A percentile compares a stretch with the other conserved stretches of the same genome.
phyloP scores from a whole-genome alignment of 2,797 vertebrate genomes.

The Trachurus trachurus region DNA sequence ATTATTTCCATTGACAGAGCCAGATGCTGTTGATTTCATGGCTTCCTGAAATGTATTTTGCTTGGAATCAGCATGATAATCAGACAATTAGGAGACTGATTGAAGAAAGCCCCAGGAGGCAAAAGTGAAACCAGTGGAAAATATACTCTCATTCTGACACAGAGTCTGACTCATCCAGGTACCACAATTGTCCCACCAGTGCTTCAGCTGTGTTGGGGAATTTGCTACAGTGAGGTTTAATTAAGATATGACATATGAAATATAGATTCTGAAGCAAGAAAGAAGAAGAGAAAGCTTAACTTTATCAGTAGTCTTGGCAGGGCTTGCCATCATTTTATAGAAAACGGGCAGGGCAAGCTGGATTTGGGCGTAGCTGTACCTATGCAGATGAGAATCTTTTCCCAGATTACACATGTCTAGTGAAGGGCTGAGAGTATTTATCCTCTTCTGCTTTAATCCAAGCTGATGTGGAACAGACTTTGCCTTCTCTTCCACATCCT shows the following conservation, averaged over 20 bases:
- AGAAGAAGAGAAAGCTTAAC: not conserved
- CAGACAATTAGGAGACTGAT: constrained; percentile 75
- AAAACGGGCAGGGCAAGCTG: constrained; percentile 2
- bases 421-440: constrained; percentile 48
- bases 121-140: constrained; percentile 56
- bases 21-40: constrained; percentile 72
- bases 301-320: not conserved
- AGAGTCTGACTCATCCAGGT: constrained; percentile 45
- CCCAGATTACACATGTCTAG: constrained; percentile 68
- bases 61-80: constrained; percentile 74
- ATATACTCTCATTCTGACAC: constrained; percentile 27
- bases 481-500: constrained; percentile 12
- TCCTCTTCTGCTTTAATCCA: constrained; percentile 60
- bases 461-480: constrained; percentile 39
- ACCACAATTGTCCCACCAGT: not conserved
- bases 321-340: not conserved
- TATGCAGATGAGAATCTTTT: constrained; percentile 62
- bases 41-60: constrained; percentile 70
- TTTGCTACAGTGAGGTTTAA: not conserved
- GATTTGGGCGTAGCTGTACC: constrained; percentile 54
- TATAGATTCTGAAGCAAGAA: not conserved
- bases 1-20: constrained; percentile 58
- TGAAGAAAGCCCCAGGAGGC: constrained; percentile 63
- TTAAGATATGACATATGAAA: constrained; percentile 3
- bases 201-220: not conserved